phyloP scores from a whole-genome alignment of 2,888 invertebrate species.

The Tyria jacobaeae region DNA sequence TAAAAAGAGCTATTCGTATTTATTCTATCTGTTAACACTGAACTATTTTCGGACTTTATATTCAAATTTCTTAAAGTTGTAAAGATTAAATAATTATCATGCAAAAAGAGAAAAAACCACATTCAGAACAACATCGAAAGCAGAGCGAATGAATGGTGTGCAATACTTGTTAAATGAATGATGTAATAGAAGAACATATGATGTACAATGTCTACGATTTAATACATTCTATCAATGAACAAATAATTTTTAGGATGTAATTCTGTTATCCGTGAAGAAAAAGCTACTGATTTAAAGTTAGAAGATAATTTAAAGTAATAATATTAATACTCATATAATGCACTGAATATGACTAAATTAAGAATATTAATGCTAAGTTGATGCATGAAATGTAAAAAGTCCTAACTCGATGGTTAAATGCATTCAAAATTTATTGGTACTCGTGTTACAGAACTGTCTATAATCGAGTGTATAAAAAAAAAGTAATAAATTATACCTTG shows the following conservation, averaged over 20 bases:
- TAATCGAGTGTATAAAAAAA: constrained; percentile 24
- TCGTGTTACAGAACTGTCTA: constrained; percentile 34
- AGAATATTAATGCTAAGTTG: constrained; percentile 18
- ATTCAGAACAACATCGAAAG: constrained; percentile 71
- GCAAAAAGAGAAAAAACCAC: constrained; percentile 55
- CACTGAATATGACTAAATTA: constrained; percentile 17
- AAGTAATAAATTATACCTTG: constrained; percentile 66
- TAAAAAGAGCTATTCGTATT: too few relatives aligned
- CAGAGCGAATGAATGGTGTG: constrained; percentile 60
- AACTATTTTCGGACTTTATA: constrained; percentile 25
- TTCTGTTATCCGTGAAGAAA: constrained; percentile 23
- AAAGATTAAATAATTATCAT: constrained; percentile 52
- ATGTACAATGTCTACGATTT: constrained; percentile 27
- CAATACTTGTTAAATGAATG: constrained; percentile 30
- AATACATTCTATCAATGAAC: too few relatives aligned
- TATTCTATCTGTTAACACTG: constrained; percentile 51
- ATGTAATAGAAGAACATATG: constrained; percentile 21
- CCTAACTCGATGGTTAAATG: constrained; percentile 33
- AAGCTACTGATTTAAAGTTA: constrained; percentile 26
- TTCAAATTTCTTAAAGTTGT: constrained; percentile 21
- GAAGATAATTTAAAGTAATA: constrained; percentile 10
- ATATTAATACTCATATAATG: constrained; percentile 6
- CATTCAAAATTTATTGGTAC: constrained; percentile 26
- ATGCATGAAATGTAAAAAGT: constrained; percentile 33
- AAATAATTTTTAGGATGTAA: constrained; percentile 16